phyloP scores from a whole-genome alignment of 2,888 invertebrate species.

The Plebejus melissa region DNA sequence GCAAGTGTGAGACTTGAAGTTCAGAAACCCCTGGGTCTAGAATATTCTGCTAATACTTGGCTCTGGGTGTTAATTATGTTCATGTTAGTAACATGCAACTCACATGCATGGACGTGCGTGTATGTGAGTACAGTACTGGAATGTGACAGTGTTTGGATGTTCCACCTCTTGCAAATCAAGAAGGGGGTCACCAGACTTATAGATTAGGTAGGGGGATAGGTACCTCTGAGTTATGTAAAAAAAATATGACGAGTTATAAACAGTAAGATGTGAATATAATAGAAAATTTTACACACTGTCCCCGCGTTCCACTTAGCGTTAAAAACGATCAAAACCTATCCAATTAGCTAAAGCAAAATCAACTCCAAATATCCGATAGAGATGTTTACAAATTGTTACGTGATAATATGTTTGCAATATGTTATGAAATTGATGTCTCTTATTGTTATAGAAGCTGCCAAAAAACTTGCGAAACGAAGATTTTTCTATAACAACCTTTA shows the following conservation, averaged over 20 bases:
- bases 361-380: neutral
- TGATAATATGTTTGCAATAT: neutral
- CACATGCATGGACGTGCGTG: constrained; percentile 5
- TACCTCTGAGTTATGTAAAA: too few relatives aligned
- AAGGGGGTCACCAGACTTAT: neutral
- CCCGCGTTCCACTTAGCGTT: too few relatives aligned
- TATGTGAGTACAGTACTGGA: neutral
- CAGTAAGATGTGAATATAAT: too few relatives aligned
- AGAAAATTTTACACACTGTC: too few relatives aligned
- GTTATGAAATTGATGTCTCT: constrained; percentile 16
- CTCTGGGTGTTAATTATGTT: neutral
- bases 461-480: neutral
- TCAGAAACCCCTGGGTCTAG: neutral
- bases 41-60: neutral
- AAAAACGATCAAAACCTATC: neutral
- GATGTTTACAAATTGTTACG: neutral
- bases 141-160: neutral
- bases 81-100: neutral
- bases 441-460: neutral
- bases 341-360: constrained; percentile 3
- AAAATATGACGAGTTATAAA: too few relatives aligned
- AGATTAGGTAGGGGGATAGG: neutral
- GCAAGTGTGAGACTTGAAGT: too few relatives aligned
- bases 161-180: neutral
- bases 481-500: neutral